phyloP scores from a whole-genome alignment of 2,113 vertebrate species.

The Panurus biarmicus region DNA sequence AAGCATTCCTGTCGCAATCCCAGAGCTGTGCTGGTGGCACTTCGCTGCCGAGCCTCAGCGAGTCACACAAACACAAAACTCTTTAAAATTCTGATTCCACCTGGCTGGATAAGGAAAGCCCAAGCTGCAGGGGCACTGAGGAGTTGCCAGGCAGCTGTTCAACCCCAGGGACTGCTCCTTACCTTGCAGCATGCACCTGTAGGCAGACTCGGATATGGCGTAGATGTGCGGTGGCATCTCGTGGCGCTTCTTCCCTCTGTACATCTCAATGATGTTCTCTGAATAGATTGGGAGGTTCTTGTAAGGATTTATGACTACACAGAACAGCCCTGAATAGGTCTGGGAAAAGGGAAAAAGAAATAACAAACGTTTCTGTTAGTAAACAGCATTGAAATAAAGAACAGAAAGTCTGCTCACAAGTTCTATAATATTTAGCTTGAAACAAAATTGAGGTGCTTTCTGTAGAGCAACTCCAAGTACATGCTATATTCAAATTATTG shows the following conservation, averaged over 20 bases:
- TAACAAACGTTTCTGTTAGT: not conserved
- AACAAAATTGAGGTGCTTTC: not conserved
- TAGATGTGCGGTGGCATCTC: constrained; percentile 99
- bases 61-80: not conserved
- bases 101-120: rapidly evolving
- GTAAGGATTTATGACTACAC: constrained; percentile 98
- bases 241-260: constrained; percentile 95
- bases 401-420: not conserved
- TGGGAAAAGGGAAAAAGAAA: constrained; percentile 45
- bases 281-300: constrained; percentile 99
- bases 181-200: constrained; percentile 99
- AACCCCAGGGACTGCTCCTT: not conserved
- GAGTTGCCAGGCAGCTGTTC: not conserved
- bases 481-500: not conserved
- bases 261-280: constrained; percentile 98
- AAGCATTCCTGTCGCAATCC: not conserved
- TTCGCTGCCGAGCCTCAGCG: not conserved
- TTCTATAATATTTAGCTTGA: not conserved
- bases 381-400: not conserved
- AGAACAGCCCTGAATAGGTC: constrained; percentile 99
- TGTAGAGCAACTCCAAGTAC: not conserved
- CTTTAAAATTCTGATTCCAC: not conserved
- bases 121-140: rapidly evolving
- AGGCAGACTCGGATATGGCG: constrained; percentile 95
- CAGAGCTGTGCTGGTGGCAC: not conserved